Conservation (phyloP, 2,888 invertebrate genomes). For the Chironomus riparius region DNA sequence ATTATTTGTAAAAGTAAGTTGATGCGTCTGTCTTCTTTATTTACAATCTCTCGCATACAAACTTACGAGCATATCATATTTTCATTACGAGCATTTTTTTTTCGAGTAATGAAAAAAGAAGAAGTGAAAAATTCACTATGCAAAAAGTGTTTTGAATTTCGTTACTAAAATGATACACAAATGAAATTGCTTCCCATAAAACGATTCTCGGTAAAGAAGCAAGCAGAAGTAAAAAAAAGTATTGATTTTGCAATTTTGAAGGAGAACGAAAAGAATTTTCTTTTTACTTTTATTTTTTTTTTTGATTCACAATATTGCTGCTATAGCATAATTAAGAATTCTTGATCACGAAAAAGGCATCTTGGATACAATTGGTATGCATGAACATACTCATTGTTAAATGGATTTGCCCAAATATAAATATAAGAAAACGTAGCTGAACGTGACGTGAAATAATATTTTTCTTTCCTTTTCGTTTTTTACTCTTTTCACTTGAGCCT, state of each 20-base stretch:
- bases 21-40: background rate
- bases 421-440: conserved; percentile 17
- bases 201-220: background rate
- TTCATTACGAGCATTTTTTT: too few relatives aligned
- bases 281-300: background rate
- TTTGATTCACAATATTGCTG: background rate
- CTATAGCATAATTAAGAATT: conserved; percentile 15
- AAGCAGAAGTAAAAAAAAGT: background rate
- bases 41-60: background rate
- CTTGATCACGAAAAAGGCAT: conserved; percentile 16
- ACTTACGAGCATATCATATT: background rate
- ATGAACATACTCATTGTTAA: conserved; percentile 19
- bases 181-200: background rate
- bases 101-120: too few relatives aligned
- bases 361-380: conserved; percentile 17
- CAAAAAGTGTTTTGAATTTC: background rate
- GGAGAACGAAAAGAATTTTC: background rate
- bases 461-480: background rate
- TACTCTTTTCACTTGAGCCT: background rate
- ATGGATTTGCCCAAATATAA: conserved; percentile 24
- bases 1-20: background rate
- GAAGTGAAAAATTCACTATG: background rate
- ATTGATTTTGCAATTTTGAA: conserved; percentile 20
- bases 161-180: too few relatives aligned
- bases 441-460: conserved; percentile 21